phyloP scores from a whole-genome alignment of 2,888 invertebrate genomes.

The Rhodophaea formosa region DNA sequence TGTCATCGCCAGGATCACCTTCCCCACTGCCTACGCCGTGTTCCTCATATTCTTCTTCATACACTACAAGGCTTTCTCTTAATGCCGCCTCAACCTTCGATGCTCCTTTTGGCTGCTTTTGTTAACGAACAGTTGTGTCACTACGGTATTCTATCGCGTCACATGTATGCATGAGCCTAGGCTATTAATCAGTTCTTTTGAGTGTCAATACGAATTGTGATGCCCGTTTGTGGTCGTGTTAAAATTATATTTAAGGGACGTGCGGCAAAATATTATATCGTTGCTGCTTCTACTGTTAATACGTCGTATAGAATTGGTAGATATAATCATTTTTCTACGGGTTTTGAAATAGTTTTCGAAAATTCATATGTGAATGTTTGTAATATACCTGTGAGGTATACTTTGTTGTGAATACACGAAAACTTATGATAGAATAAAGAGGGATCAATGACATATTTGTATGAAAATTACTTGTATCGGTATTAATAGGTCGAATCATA shows the following conservation, averaged over 20 bases:
- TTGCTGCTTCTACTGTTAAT: slow-evolving; percentile 50
- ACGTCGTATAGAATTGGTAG: slow-evolving; percentile 35
- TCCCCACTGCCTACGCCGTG: slow-evolving; percentile 95
- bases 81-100: slow-evolving; percentile 64
- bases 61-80: slow-evolving; percentile 93
- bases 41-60: slow-evolving; percentile 98
- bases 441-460: slow-evolving; percentile 66
- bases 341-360: slow-evolving; percentile 73
- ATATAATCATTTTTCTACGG: slow-evolving; percentile 59
- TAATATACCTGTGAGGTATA: slow-evolving; percentile 46
- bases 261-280: slow-evolving; percentile 41
- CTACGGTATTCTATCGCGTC: slow-evolving; percentile 49
- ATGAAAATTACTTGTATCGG: slow-evolving; percentile 42
- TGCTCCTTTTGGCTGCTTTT: slow-evolving; percentile 54
- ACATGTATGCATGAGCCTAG: slow-evolving; percentile 48
- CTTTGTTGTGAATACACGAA: slow-evolving; percentile 52
- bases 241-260: slow-evolving; percentile 48
- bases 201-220: slow-evolving; percentile 56
- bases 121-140: slow-evolving; percentile 54
- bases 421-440: slow-evolving; percentile 66
- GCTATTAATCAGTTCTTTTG: slow-evolving; percentile 52
- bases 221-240: slow-evolving; percentile 51
- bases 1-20: slow-evolving; percentile 95
- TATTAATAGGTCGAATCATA: slow-evolving; percentile 31
- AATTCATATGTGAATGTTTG: slow-evolving; percentile 45